Base-by-base conservation (phyloP, 23 tunicate species). In the Ciona savignyi region DNA sequence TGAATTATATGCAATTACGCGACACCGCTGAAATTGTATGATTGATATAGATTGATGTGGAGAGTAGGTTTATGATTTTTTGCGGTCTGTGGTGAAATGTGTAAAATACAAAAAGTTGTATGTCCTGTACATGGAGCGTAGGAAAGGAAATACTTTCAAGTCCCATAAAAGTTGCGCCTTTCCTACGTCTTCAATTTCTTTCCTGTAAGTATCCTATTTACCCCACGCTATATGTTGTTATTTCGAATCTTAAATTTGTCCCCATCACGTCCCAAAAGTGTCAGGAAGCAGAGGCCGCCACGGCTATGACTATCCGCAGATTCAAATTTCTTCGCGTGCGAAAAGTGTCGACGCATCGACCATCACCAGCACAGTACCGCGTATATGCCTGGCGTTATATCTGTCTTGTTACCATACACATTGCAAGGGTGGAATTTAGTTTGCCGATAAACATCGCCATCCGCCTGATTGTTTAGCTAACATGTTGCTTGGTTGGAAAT, bases 201-300 rank as follows among this genome's bases (percentile, higher is more conserved):
- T 32, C 78, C 67, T 32, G 51, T 60, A 60, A 60, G 23, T 31
- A 67, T 67, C 72, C 32, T 42, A 42, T 42, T 42, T 42, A 42
- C 15, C 56, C 56, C 56, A 42, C 56, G 56, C 56, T 6, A 42
- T 42, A 9, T 42, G 11, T 9, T 6, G 56, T 6, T 15, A 42
- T 15, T 15, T 42, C 9, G 56, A 9, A 15, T 69, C 73, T 33
- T 51, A 69, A 69, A 28, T 35, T 3, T 9, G 2, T 20, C 21
- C 33, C 51, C 33, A 69, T 34, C 15, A 30, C 28, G 67, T 25
- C 30, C 67, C 27, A 32, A 30, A 62, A 21, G 25, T 31, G 81
- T 34, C 81, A 77, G 81, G 81, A 77, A 62, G 81, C 65, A 62
- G n/a, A 42, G 70, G 63, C 72, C 81, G 81, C 35, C 70, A 77